phyloP scores from a whole-genome alignment of 2,888 invertebrate species.

The Mythimna albipuncta region DNA sequence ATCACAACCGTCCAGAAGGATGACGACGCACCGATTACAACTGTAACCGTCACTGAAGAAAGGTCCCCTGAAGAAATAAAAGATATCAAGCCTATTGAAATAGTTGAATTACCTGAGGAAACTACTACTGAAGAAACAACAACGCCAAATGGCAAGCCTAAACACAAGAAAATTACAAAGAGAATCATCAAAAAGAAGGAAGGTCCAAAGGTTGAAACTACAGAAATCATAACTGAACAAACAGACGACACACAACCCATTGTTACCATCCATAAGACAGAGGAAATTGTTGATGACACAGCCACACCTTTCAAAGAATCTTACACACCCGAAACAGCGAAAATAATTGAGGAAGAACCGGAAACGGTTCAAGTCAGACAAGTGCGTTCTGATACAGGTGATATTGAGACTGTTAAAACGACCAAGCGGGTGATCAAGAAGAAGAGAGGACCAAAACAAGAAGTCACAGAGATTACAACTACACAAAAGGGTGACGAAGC shows the following conservation, averaged over 20 bases:
- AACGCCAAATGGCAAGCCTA: conserved; percentile 34
- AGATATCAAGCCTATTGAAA: not conserved
- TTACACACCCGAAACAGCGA: not conserved
- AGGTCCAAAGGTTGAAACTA: not conserved
- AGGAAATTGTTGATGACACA: not conserved
- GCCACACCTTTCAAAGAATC: not conserved
- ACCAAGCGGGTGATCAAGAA: too few relatives aligned
- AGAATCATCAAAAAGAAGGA: not conserved
- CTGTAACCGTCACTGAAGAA: conserved; percentile 37
- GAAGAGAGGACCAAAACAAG: too few relatives aligned
- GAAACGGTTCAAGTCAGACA: too few relatives aligned
- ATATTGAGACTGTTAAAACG: too few relatives aligned
- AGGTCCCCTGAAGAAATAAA: conserved; percentile 28
- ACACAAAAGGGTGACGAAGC: too few relatives aligned
- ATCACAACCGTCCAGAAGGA: conserved; percentile 48
- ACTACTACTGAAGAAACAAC: not conserved
- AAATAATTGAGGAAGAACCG: not conserved
- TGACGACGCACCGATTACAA: conserved; percentile 48
- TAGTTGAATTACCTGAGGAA: conserved; percentile 28
- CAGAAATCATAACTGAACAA: not conserved
- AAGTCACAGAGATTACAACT: too few relatives aligned
- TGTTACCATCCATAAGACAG: not conserved
- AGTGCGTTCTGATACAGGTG: too few relatives aligned
- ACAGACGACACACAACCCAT: not conserved
- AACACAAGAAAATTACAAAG: conserved; percentile 15